Base-by-base conservation (phyloP, 2,888 invertebrate genomes). In the Didymodactylos carnosus region DNA sequence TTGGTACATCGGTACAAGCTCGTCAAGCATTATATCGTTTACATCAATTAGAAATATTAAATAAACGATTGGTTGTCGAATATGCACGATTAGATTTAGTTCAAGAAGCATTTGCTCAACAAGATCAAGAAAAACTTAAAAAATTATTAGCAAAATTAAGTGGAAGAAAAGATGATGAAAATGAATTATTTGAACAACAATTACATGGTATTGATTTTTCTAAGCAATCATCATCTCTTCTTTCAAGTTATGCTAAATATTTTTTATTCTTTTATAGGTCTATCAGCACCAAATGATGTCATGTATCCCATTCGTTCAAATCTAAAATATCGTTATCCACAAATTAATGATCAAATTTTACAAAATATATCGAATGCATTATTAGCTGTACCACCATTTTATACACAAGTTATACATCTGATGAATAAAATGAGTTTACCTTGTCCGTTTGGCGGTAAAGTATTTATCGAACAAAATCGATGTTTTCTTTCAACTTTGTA, bases 391-490 rank as follows among this genome's bases (percentile, higher is more conserved):
- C 89, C 90, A 73, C 88, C 88, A 78, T 90, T 94, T 82, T 94
- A 94, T 80, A 88, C 87, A 1, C 86, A 86, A 71, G 82, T 89
- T 14, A 80, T 94, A 70, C 94, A 94, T 84, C 86, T 94, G 72
- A 94, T 94, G 94, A 94, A 94, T 81, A 90, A 90, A 84, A 92
- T 94, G 92, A 90, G 90, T 81, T 83, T 94, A 71, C 89, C 90
- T 25, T 87, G 89, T 62, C 94, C 94, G 0, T 86, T 83, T 62
- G 35, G 8, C n/a, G 62, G 29, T 62, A 62, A 35, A 2, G 19
- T n/a, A 49, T 13, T 13, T 1, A 0, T 1, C 76, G 1, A n/a
- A 23, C n/a, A 23, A 3, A n/a, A 23, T 46, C n/a, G n/a, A 23
- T 46, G 2, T 46, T 46, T 23, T 49, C 8, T 16, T 41, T 41